Base-by-base conservation (phyloP, 2,113 vertebrate species). In the Andinoacara biseriatus region DNA sequence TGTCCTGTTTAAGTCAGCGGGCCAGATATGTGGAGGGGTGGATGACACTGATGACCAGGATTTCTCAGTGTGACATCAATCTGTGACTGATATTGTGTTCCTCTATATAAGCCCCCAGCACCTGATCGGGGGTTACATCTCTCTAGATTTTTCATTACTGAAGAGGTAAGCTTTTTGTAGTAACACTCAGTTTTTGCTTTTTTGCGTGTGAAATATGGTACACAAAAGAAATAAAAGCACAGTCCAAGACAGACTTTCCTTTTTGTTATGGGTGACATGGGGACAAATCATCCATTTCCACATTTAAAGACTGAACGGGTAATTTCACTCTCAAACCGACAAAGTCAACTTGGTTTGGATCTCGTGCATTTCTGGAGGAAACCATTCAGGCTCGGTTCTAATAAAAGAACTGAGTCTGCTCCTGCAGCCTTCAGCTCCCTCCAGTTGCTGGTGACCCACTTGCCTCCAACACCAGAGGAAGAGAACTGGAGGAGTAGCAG, bases 401-500 rank as follows among this genome's bases (percentile, higher is more conserved):
- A 81, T 81, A 81, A 85, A 89, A 81, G 76, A 65, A 61, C 58
- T 78, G 84, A 58, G n/a, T 74, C 33, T 2, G 7, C 58, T 78
- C 65, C 5, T 8, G 38, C 76, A 40, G 52, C 61, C 7, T n/a
- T 40, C 72, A 10, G 31, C 61, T 24, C 24, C 2, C 83, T 93
- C 84, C 58, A 57, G 77, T 82, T 80, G 89, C 80, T 4, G 58
- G 20, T 92, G 90, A 90, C 92, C 88, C 91, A 92, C 74, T 93
- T 94, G 86, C 87, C 77, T 89, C 76, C 72, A 81, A 80, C 79
- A 54, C 43, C 69, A 29, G 62, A 83, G 81, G 63, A 89, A 82
- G 80, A 75, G 88, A 87, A 83, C 67, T 10, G 65, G 90, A 87
- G 81, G 83, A 90, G 88, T 61, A 38, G 75, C 78, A 88, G 85